phyloP scores from a whole-genome alignment of 2,797 vertebrate species.

The Molossus alvarezi region DNA sequence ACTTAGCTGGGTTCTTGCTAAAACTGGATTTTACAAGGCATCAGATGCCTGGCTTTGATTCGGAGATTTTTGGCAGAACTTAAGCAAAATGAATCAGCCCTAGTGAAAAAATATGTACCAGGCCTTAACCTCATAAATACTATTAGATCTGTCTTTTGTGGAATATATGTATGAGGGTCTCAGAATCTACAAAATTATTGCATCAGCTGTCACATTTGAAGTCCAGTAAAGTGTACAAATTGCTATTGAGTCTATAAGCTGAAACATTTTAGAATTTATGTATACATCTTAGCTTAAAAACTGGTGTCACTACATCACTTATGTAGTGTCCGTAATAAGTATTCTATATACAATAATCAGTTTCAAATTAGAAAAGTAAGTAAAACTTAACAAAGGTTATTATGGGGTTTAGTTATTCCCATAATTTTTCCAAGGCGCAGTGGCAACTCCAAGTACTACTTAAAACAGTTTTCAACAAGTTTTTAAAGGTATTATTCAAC shows the following conservation, averaged over 20 bases:
- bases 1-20: neutral
- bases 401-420: slow-evolving; percentile 3
- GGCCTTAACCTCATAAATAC: slow-evolving; percentile 29
- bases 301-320: neutral
- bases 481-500: slow-evolving; percentile 10
- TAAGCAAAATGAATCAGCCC: slow-evolving; percentile 52
- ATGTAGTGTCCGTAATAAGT: neutral
- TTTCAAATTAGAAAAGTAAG: slow-evolving; percentile 54
- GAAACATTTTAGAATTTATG: slow-evolving; percentile 55
- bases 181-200: slow-evolving; percentile 48
- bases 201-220: slow-evolving; percentile 18
- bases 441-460: neutral
- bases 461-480: slow-evolving; percentile 33
- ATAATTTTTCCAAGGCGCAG: slow-evolving; percentile 7
- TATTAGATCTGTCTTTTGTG: neutral
- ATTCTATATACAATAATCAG: neutral
- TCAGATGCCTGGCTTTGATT: slow-evolving; percentile 54
- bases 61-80: slow-evolving; percentile 12
- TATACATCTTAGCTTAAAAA: slow-evolving; percentile 42
- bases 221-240: neutral
- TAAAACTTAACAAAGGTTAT: slow-evolving; percentile 35
- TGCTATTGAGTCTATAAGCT: neutral
- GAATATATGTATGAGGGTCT: neutral
- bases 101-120: neutral
- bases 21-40: neutral